Evolutionary conservation across 64 coral and sea anemone species (phyloP).

Genomic region (Dendrophyllia cribrosa): DNA sequence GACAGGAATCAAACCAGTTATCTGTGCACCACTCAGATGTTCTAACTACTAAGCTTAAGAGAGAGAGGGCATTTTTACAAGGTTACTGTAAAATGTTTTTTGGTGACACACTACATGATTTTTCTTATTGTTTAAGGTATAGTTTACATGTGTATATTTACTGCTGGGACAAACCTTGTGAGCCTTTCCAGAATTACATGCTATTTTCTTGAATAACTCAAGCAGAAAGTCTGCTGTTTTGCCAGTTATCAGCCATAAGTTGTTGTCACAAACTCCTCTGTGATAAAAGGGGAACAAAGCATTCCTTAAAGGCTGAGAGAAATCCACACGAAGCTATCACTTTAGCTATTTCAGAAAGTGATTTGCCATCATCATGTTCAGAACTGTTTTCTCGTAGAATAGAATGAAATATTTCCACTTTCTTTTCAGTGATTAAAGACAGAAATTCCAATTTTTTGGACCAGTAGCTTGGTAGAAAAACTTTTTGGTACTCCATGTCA

Average conservation of each 20-base stretch:
- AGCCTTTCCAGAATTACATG: slow-evolving; percentile 47
- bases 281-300: slow-evolving; percentile 33
- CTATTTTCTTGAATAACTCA: slow-evolving; percentile 22
- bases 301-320: slow-evolving; percentile 52
- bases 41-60: too few relatives aligned
- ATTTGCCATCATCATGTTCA: slow-evolving; percentile 30
- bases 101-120: too few relatives aligned
- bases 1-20: too few relatives aligned
- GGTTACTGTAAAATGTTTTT: too few relatives aligned
- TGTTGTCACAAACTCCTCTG: slow-evolving; percentile 28
- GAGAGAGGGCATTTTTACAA: too few relatives aligned
- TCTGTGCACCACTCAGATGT: too few relatives aligned
- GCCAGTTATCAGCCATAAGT: slow-evolving; percentile 32
- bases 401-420: too few relatives aligned
- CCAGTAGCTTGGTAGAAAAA: slow-evolving; percentile 53
- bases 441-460: slow-evolving; percentile 28
- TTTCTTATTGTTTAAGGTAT: too few relatives aligned
- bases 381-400: slow-evolving; percentile 44
- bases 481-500: slow-evolving; percentile 42
- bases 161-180: slow-evolving; percentile 27
- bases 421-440: slow-evolving; percentile 53
- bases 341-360: slow-evolving; percentile 38
- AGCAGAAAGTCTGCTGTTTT: slow-evolving; percentile 39
- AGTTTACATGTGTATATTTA: too few relatives aligned
- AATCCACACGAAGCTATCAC: slow-evolving; percentile 41